Evolutionary conservation across 2,113 vertebrate genomes (phyloP).

Genomic region (Clarias batrachus): DNA sequence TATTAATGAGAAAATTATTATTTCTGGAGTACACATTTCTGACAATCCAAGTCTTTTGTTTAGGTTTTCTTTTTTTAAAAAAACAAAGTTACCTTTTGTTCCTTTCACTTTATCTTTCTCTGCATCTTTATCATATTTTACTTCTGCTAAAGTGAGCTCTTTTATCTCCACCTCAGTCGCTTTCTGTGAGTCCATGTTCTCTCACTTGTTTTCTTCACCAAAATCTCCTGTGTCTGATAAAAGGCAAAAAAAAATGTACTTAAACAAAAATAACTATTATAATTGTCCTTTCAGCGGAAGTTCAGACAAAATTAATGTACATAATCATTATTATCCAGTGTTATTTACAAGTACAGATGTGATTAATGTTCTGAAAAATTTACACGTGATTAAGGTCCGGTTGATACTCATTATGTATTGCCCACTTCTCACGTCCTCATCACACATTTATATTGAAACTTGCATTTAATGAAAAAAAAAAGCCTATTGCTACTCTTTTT

Average conservation of each 20-base stretch:
- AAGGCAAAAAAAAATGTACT: neutral
- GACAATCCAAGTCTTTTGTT: too few relatives aligned
- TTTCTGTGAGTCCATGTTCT: slow-evolving; percentile 32
- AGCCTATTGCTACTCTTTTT: neutral
- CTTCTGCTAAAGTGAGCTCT: neutral
- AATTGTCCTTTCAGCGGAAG: neutral
- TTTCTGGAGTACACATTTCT: too few relatives aligned
- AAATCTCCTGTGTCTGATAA: neutral
- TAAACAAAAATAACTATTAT: neutral
- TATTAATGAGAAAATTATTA: too few relatives aligned
- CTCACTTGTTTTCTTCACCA: slow-evolving; percentile 24
- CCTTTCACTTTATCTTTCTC: neutral
- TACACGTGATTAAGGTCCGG: neutral
- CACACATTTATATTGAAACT: neutral
- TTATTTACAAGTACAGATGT: neutral
- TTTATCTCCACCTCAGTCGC: slow-evolving; percentile 61
- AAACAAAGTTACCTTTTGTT: slow-evolving; percentile 25
- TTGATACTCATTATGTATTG: neutral
- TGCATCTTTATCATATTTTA: slow-evolving; percentile 3
- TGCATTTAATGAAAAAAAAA: neutral
- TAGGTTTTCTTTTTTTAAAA: too few relatives aligned
- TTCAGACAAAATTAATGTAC: neutral
- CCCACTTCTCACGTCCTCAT: slow-evolving; percentile 30
- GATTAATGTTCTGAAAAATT: neutral
- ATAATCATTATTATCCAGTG: neutral